Evolutionary conservation across 2,888 invertebrate species (phyloP).

Genomic region (Amphipyra tragopoginis): DNA sequence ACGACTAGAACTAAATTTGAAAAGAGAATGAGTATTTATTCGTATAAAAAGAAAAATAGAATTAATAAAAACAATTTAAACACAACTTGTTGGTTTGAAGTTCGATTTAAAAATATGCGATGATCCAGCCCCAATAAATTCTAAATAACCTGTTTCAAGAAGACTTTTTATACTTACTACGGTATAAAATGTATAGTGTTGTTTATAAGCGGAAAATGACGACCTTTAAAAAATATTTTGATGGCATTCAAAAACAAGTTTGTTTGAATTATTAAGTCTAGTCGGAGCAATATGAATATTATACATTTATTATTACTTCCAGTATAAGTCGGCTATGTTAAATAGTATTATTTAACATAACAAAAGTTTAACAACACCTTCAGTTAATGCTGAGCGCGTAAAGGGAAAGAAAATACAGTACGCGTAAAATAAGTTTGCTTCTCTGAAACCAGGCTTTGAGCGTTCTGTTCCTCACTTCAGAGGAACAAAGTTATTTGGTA

Average conservation of each 20-base stretch:
- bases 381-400: too few species aligned
- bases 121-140: slow-evolving; percentile 14
- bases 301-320: slow-evolving; percentile 7
- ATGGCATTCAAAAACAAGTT: slow-evolving; percentile 46
- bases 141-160: slow-evolving; percentile 34
- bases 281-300: slow-evolving; percentile 27
- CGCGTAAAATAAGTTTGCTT: too few species aligned
- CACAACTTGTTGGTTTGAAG: slow-evolving; percentile 7
- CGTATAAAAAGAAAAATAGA: neutral
- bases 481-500: too few species aligned
- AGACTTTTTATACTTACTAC: neutral
- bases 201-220: slow-evolving; percentile 17
- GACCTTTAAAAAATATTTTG: slow-evolving; percentile 39
- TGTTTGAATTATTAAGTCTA: slow-evolving; percentile 19
- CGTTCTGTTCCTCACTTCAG: too few species aligned
- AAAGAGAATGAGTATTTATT: neutral
- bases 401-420: too few species aligned
- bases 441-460: too few species aligned
- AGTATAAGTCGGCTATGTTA: neutral
- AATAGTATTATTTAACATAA: too few species aligned
- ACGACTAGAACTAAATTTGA: slow-evolving; percentile 26
- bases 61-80: neutral
- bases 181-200: slow-evolving; percentile 14
- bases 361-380: too few species aligned
- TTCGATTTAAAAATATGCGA: slow-evolving; percentile 19